These are phyloP conservation scores for Ailurus styani DNA, from an alignment of 2,113 vertebrate species.

Conservation along the genomic window DNA sequence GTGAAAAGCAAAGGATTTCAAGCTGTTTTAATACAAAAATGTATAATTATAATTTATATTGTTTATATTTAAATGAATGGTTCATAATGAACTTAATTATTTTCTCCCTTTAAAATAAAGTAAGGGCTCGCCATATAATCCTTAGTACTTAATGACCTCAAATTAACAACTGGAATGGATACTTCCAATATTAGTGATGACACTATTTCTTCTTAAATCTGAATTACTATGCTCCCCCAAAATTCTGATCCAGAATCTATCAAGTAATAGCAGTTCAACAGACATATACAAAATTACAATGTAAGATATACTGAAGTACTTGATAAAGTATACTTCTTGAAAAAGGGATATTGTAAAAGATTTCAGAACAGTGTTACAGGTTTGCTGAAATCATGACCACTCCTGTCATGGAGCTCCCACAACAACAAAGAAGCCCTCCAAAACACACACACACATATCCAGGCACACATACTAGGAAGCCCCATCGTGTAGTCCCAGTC, in stretches of 20 bases:
- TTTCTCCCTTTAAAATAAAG: not conserved
- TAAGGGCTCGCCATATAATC: constrained; percentile 2
- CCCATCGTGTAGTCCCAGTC: not conserved
- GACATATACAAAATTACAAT: not conserved
- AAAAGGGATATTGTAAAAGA: not conserved
- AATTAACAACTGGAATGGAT: not conserved
- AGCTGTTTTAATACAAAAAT: not conserved
- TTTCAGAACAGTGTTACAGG: not conserved
- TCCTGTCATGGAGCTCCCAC: not conserved
- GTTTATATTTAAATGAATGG: not conserved
- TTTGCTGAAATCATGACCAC: not conserved
- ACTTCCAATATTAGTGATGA: constrained; percentile 36
- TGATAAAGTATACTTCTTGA: not conserved
- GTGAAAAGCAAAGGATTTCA: not conserved
- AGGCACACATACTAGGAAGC: not conserved
- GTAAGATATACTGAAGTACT: not conserved
- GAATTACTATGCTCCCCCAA: not conserved
- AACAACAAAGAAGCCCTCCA: not conserved
- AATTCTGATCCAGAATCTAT: constrained; percentile 1
- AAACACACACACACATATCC: not conserved
- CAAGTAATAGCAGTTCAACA: not conserved
- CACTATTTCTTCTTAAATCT: not conserved
- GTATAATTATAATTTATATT: not conserved
- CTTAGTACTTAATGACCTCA: not conserved
- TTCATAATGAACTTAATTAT: not conserved